Base-by-base conservation (phyloP, 2,113 vertebrate genomes). In the Podilymbus podiceps region DNA sequence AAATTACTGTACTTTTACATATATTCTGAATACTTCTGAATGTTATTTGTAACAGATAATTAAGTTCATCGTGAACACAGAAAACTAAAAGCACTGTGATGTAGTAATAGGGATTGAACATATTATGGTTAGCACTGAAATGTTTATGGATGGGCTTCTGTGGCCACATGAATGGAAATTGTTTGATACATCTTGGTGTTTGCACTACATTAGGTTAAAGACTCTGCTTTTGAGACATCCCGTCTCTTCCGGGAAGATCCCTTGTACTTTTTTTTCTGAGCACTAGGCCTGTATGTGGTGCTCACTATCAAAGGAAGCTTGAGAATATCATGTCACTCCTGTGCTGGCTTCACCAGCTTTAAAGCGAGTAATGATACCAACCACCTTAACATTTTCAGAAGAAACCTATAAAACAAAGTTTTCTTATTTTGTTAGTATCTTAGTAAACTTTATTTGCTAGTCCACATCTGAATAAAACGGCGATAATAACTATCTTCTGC, bases 1-100 rank as follows among this genome's bases (percentile, higher is more conserved):
- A 94, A 93, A 90, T 85, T 95, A 71, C 81, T 81, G 15, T 58
- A 58, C 88, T 94, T 95, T 84, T 42, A 68, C 68, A 73, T 78
- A 50, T 78, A 40, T 64, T 93, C 74, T 68, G 74, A 94, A 75
- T 84, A 82, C 27, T 87, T 85, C 88, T 85, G 72, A 68, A 44
- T 78, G 76, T 42, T 88, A 83, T 96, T 90, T 90, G 46, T 88
- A 76, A 80, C 13, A 64, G 40, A 38, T 72, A 71, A 78, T 91
- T 96, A 75, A 94, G 68, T 92, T 95, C 64, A 76, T 92, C 6
- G 2, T 47, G 30, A 91, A 31, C 78, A 33, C 24, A 84, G 67
- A 89, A 95, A 96, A 78, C 63, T 42, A 83, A 74, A 73, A 92
- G 71, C 58, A 68, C 33, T 75, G 56, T 35, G 60, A 63, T 63